phyloP scores from a whole-genome alignment of 53 echinoderm and acorn worm genomes.

The Stichopus horrens region DNA sequence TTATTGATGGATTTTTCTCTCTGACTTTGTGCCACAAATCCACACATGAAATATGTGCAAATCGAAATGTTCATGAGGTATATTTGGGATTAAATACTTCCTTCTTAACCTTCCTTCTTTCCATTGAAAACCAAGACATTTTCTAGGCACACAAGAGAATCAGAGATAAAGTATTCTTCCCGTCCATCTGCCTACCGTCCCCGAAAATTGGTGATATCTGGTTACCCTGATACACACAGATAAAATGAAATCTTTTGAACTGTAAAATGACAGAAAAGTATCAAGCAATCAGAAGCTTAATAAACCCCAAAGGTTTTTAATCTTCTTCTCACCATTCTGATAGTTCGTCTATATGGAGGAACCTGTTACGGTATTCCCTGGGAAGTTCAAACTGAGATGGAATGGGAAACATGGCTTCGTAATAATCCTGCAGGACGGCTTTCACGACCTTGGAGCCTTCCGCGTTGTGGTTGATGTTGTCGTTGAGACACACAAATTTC shows the following conservation, averaged over 20 bases:
- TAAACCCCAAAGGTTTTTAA: not conserved
- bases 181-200: too few relatives aligned
- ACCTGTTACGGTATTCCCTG: conserved; percentile 85
- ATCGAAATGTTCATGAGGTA: too few relatives aligned
- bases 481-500: conserved; percentile 97
- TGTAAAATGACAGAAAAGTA: not conserved
- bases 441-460: conserved; percentile 88
- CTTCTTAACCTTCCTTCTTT: too few relatives aligned
- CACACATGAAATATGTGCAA: too few relatives aligned
- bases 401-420: conserved; percentile 82
- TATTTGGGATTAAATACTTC: too few relatives aligned
- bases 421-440: conserved; percentile 93
- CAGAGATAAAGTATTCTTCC: too few relatives aligned
- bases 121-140: too few relatives aligned
- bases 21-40: too few relatives aligned
- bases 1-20: too few relatives aligned
- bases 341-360: conserved; percentile 87
- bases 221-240: too few relatives aligned
- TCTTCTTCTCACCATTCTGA: conserved; percentile 73
- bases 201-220: too few relatives aligned
- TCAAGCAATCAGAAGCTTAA: not conserved
- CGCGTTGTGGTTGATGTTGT: conserved; percentile 87
- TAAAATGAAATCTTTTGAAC: not conserved
- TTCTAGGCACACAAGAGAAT: too few relatives aligned
- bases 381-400: conserved; percentile 96